phyloP scores from a whole-genome alignment of 2,113 vertebrate genomes.

The Rafetus swinhoei region DNA sequence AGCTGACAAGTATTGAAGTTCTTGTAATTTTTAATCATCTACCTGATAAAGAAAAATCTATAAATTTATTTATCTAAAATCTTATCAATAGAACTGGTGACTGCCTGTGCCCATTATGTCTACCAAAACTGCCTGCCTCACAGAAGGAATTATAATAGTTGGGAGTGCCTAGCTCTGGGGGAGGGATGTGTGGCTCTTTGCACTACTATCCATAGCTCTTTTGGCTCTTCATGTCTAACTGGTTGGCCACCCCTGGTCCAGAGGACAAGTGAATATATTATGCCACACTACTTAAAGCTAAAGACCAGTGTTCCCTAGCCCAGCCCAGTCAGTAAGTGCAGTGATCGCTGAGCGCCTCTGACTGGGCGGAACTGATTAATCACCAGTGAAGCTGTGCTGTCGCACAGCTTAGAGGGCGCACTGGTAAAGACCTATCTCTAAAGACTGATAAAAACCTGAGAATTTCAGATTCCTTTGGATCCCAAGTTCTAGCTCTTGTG shows the following conservation, averaged over 20 bases:
- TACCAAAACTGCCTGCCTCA: background rate
- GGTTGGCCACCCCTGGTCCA: background rate
- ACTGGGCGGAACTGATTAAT: no score
- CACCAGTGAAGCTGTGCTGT: no score
- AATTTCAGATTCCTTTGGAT: background rate
- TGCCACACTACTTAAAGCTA: background rate
- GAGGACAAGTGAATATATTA: background rate
- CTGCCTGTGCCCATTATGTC: background rate
- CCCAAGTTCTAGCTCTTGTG: background rate
- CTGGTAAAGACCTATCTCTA: background rate
- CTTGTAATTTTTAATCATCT: background rate
- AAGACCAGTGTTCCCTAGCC: no score
- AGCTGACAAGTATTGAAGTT: background rate
- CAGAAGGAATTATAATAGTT: background rate
- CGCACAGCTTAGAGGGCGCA: no score
- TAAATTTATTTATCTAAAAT: background rate
- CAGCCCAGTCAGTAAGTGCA: no score
- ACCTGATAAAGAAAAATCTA: background rate
- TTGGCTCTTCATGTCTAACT: no score
- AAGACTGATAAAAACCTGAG: background rate
- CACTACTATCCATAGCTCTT: no score
- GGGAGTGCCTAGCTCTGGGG: no score
- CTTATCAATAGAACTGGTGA: background rate
- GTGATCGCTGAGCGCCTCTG: no score
- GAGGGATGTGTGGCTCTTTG: no score